Percentiles rank a stretch among this genome's conserved stretches.
phyloP scores from a whole-genome alignment of 2,113 vertebrate genomes.

The Pseudopodoces humilis region DNA sequence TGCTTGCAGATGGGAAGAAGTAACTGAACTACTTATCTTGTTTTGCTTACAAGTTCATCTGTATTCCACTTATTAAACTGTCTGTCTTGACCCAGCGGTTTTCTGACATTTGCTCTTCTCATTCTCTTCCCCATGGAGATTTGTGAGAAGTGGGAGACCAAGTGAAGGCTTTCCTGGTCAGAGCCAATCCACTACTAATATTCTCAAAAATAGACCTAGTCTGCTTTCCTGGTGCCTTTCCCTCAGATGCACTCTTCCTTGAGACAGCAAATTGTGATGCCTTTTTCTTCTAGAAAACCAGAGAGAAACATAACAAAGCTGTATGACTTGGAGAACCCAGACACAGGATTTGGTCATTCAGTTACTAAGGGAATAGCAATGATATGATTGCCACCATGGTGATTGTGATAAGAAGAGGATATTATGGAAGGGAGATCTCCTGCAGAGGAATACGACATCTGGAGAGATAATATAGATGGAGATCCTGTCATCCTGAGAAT shows the following conservation, averaged over 20 bases:
- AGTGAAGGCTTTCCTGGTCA: background rate
- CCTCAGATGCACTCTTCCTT: background rate
- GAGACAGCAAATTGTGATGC: background rate
- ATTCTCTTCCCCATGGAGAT: background rate
- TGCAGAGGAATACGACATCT: background rate
- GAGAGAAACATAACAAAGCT: background rate
- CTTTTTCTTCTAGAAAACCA: background rate
- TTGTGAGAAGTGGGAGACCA: background rate
- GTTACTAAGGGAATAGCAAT: background rate
- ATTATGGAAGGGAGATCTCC: background rate
- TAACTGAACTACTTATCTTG: background rate
- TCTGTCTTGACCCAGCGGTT: background rate
- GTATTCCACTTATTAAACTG: background rate
- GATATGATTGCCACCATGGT: background rate
- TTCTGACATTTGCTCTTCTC: background rate
- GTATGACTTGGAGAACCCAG: background rate
- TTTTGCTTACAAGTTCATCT: background rate
- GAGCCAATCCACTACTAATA: accelerated
- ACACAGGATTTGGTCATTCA: background rate
- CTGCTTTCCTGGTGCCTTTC: background rate
- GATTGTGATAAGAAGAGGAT: background rate
- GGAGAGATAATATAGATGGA: background rate
- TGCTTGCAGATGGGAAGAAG: background rate
- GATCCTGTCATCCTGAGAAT: no score
- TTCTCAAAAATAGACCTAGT: background rate